Percentiles rank a stretch among this genome's conserved stretches.
Conservation (phyloP, 2,797 vertebrate species). For the Microhierax caerulescens region DNA sequence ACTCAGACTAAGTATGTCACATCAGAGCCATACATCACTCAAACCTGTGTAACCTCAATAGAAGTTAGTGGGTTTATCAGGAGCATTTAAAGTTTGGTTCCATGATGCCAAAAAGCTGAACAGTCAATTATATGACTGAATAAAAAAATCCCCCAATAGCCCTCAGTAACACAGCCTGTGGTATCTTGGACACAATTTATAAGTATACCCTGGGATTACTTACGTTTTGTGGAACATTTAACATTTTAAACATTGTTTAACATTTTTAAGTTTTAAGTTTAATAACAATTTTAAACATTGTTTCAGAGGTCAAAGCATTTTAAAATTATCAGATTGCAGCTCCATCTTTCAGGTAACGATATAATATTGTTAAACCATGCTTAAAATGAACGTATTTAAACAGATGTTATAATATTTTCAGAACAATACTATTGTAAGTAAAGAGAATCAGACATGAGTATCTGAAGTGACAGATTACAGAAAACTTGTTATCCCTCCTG, state of each 20-base stretch:
- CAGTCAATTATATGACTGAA: background rate
- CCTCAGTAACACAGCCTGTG: background rate
- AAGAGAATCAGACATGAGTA: conserved; percentile 4
- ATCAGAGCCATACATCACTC: background rate
- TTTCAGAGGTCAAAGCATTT: background rate
- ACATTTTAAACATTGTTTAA: background rate
- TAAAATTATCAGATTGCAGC: background rate
- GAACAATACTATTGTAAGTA: background rate
- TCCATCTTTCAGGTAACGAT: background rate
- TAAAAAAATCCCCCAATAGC: background rate
- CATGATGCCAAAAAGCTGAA: background rate
- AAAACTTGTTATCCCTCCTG: background rate
- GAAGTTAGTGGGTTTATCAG: background rate
- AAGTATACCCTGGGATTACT: background rate
- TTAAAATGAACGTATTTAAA: conserved; percentile 25
- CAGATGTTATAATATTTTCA: conserved; percentile 5
- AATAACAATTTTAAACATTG: background rate
- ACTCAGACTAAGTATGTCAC: background rate
- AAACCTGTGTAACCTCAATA: background rate
- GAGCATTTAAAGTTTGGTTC: background rate
- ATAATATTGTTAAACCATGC: background rate
- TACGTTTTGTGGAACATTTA: background rate
- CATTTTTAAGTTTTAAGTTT: too few species aligned
- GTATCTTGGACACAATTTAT: background rate
- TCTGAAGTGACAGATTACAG: background rate